Conservation (phyloP, 2,113 vertebrate species). For the Geococcyx californianus region DNA sequence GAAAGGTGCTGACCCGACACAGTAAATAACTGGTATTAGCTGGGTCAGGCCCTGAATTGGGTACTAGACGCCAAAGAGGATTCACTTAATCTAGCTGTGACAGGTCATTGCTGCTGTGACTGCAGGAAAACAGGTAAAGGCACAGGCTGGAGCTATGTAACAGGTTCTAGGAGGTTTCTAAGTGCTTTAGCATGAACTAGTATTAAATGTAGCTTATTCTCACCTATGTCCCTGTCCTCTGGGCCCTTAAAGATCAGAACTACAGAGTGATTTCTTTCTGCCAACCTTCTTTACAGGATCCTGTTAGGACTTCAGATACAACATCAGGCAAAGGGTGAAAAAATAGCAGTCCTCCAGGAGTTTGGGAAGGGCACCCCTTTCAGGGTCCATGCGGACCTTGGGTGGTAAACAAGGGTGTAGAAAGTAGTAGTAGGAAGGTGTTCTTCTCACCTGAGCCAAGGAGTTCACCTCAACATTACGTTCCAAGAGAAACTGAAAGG, state of each 20-base stretch:
- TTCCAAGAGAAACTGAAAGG: background rate
- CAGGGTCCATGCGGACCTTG: background rate
- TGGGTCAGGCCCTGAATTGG: background rate
- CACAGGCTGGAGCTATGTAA: background rate
- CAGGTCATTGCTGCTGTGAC: background rate
- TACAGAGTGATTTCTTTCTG: background rate
- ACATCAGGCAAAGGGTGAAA: fast-evolving
- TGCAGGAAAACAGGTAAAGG: background rate
- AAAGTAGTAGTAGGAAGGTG: background rate
- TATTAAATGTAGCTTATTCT: background rate
- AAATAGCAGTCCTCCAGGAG: background rate
- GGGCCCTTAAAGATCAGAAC: background rate
- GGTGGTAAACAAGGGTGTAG: background rate
- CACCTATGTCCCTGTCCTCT: fast-evolving
- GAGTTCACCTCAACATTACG: background rate
- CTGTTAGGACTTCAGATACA: background rate
- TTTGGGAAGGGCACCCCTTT: background rate
- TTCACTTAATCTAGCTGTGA: background rate
- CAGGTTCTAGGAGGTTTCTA: background rate
- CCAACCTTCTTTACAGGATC: background rate
- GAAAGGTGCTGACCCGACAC: background rate
- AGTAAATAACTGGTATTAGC: background rate
- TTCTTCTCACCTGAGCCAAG: background rate
- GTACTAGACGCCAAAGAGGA: background rate
- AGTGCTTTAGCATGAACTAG: background rate